Base-by-base conservation (phyloP, 2,113 vertebrate species). In the Gasterosteus aculeatus region DNA sequence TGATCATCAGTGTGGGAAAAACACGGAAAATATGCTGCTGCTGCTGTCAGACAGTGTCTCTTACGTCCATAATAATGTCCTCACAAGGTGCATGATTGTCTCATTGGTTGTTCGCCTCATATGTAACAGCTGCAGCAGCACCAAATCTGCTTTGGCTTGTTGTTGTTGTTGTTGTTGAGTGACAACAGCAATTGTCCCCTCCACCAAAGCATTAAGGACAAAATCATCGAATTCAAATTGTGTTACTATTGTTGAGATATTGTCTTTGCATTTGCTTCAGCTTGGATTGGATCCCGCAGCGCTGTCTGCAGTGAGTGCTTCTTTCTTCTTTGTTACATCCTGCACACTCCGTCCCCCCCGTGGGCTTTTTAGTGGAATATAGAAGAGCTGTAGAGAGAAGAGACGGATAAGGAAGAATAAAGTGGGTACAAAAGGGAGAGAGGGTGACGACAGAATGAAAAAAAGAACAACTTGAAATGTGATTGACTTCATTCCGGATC, bases 11-110 rank as follows among this genome's bases (percentile, higher is more conserved):
- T 16, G 19, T 3, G 10, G 0, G 0, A 47, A 63, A 31, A 9
- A 61, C 33, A 18, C 11, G 35, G 69, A 26, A 16, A 73, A 85
- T 74, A 54, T 77, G 33, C 54, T 57, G 33, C 22, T 26, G 22
- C 22, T 44, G 29, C 80, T 76, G 62, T 69, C 72, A 85, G 47
- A 85, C 67, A 71, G 76, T 74, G 75, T 80, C 69, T 54, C 26
- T 74, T 81, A 91, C 90, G 84, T 90, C 57, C 84, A 86, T 86
- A 88, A 83, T 56, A 85, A 71, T 72, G 75, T 88, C 79, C 88
- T 91, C 82, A 86, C 75, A 85, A 85, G 69, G 54, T 60, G 9
- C 59, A 6, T 63, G 61, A 77, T 59, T 81, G 68, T 84, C 41
- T 42, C 7, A 29, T 82, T 60, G 1, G 3, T 46, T 61, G 16